Percentiles rank a stretch among this genome's conserved stretches.
Conservation (phyloP, 2,113 vertebrate species). For the Charadrius vociferus region DNA sequence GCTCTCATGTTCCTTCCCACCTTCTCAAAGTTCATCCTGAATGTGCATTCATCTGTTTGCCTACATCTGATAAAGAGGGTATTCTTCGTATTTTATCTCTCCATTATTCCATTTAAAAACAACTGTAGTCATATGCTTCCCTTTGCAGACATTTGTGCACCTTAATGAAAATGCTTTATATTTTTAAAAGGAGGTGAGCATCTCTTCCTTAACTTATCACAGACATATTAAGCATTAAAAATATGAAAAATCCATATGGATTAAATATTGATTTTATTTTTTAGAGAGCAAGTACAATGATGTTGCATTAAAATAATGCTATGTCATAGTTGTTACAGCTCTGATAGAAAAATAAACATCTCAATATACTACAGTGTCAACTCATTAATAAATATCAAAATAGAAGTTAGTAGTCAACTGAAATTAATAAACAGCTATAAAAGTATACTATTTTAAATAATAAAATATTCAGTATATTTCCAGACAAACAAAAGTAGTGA, state of each 20-base stretch:
- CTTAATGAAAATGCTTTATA: not conserved
- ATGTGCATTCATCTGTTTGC: not conserved
- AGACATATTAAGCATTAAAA: not conserved
- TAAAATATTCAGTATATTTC: conserved; percentile 58
- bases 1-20: not conserved
- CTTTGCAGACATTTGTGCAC: not conserved
- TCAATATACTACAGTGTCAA: conserved; percentile 72
- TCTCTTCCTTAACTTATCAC: not conserved
- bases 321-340: conserved; percentile 67
- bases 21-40: not conserved
- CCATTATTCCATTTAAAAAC: not conserved
- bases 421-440: conserved; percentile 65
- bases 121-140: not conserved
- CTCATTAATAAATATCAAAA: conserved; percentile 77
- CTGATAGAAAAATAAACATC: conserved; percentile 79
- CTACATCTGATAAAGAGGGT: not conserved
- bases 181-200: not conserved
- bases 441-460: conserved; percentile 68
- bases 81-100: not conserved
- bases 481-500: conserved; percentile 55
- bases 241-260: conserved; percentile 15
- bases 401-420: conserved; percentile 74
- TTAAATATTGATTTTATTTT: conserved; percentile 65
- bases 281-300: conserved; percentile 66
- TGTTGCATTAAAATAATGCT: conserved; percentile 69